phyloP scores from a whole-genome alignment of 2,113 vertebrate species.

The Trinectes maculatus region DNA sequence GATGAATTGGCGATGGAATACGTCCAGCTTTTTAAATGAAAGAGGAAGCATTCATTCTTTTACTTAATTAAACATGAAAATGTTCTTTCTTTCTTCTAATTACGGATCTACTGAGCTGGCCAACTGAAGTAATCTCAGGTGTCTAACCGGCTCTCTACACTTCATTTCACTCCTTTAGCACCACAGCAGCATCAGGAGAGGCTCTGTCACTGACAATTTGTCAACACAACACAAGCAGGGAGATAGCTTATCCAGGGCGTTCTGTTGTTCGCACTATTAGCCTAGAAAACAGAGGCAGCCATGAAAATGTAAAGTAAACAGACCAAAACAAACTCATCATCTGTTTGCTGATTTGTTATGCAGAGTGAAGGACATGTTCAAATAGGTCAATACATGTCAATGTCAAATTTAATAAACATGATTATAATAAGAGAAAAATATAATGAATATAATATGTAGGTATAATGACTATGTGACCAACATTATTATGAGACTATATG shows the following conservation, averaged over 20 bases:
- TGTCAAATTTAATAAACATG: background rate
- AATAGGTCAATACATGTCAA: too few relatives aligned
- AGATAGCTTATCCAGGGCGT: slow-evolving; percentile 11
- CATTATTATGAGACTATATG: too few relatives aligned
- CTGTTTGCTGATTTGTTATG: too few relatives aligned
- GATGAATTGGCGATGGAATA: slow-evolving; percentile 41
- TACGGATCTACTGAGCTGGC: slow-evolving; percentile 55
- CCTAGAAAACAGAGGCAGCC: background rate
- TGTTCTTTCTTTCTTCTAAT: slow-evolving; percentile 56
- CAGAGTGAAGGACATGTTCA: too few relatives aligned
- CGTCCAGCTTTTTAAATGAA: slow-evolving; percentile 42
- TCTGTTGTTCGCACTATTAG: slow-evolving; percentile 37
- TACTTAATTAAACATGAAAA: slow-evolving; percentile 64
- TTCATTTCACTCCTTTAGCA: slow-evolving; percentile 50
- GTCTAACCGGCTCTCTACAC: slow-evolving; percentile 37
- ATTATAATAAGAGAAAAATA: background rate
- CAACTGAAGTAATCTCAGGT: slow-evolving; percentile 56
- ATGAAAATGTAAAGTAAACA: background rate
- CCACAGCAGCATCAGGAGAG: slow-evolving; percentile 25
- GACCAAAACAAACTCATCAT: too few relatives aligned
- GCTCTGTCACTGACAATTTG: slow-evolving; percentile 44
- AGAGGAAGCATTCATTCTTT: slow-evolving; percentile 39
- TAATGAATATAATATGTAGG: background rate
- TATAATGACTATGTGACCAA: background rate
- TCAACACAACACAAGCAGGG: slow-evolving; percentile 26